phyloP scores from a whole-genome alignment of 92 coral and sea anemone genomes.

The Pocillopora grandis region DNA sequence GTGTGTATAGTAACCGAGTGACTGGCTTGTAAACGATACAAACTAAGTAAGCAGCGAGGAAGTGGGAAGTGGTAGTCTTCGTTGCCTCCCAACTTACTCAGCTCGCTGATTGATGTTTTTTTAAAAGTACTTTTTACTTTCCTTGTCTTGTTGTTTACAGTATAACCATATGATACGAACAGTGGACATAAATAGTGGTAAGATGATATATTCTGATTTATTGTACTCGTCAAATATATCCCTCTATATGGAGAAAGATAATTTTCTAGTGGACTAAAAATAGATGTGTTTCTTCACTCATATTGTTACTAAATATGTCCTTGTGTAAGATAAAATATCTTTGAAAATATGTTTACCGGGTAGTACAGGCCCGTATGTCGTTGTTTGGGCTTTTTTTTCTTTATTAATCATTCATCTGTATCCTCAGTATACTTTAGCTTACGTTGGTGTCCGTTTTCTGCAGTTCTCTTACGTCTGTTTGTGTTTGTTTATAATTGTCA shows the following conservation, averaged over 20 bases:
- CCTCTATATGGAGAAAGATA: too few relatives aligned
- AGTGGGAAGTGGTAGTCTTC: too few relatives aligned
- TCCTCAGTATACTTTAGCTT: background rate
- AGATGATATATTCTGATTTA: background rate
- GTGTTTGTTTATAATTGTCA: background rate
- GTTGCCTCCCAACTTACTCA: too few relatives aligned
- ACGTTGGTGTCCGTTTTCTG: background rate
- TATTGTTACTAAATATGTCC: too few relatives aligned
- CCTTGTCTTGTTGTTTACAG: constrained; percentile 41
- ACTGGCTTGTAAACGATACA: too few relatives aligned
- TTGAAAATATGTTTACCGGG: too few relatives aligned
- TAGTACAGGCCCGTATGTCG: background rate
- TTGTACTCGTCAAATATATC: too few relatives aligned
- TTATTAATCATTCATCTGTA: background rate
- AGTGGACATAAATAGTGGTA: constrained; percentile 54
- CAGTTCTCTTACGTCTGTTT: background rate
- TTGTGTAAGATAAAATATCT: too few relatives aligned
- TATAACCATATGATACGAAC: constrained; percentile 80
- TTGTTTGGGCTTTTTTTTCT: background rate
- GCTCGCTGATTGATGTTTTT: background rate
- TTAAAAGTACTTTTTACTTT: background rate
- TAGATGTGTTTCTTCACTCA: too few relatives aligned
- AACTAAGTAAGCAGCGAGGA: too few relatives aligned
- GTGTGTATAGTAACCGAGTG: too few relatives aligned
- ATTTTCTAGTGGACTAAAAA: too few relatives aligned